Evolutionary conservation across 2,113 vertebrate species (phyloP).

Genomic region (Siniperca knerii): DNA sequence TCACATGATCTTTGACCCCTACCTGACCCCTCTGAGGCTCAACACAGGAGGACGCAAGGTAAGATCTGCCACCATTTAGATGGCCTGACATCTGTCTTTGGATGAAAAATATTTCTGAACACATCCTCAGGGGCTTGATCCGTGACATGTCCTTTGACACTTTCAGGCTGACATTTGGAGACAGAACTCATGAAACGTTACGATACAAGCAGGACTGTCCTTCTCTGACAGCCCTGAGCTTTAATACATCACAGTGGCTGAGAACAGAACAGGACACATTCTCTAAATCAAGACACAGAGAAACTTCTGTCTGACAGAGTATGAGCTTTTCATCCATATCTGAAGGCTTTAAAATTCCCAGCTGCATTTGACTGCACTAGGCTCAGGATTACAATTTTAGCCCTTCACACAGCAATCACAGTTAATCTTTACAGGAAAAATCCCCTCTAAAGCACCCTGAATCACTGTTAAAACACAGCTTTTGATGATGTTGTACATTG

Average conservation of each 20-base stretch:
- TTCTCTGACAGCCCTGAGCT: constrained; percentile 5
- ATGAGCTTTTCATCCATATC: constrained; percentile 42
- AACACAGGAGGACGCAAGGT: constrained; percentile 97
- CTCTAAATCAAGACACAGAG: constrained; percentile 18
- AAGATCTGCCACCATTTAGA: constrained; percentile 41
- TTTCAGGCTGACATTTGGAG: neutral
- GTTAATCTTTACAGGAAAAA: constrained; percentile 51
- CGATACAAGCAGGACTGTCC: neutral
- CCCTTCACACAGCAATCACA: constrained; percentile 43
- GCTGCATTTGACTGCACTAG: constrained; percentile 40
- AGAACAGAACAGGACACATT: constrained; percentile 21
- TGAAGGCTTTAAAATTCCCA: constrained; percentile 35
- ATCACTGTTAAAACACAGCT: constrained; percentile 31
- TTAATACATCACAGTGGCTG: constrained; percentile 28
- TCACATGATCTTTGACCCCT: constrained; percentile 98
- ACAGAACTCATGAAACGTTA: constrained; percentile 19
- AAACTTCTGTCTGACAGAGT: constrained; percentile 27
- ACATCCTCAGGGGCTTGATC: neutral
- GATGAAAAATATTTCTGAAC: neutral
- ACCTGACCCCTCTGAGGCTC: constrained; percentile 94
- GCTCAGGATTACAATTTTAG: constrained; percentile 57
- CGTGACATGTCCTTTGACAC: neutral
- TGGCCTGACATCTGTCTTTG: neutral
- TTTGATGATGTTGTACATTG: constrained; percentile 16
- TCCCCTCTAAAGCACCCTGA: constrained; percentile 22